Evolutionary conservation across 2,888 invertebrate genomes (phyloP).

Genomic region (Sarcophaga rosellei): DNA sequence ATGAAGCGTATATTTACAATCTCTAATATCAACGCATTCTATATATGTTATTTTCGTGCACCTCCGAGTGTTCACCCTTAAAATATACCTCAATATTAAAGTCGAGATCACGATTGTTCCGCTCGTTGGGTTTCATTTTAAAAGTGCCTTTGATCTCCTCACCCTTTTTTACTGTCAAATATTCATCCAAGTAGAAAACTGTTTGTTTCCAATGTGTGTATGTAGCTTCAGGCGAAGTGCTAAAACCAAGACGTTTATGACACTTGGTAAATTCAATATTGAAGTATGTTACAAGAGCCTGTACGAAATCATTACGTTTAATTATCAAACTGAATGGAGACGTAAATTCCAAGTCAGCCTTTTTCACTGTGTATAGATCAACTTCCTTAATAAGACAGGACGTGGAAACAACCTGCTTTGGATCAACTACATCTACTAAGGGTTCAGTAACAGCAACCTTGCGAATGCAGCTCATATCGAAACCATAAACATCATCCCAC

Average conservation of each 20-base stretch:
- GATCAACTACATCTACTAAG: conserved; percentile 98
- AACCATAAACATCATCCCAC: conserved; percentile 99
- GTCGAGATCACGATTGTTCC: conserved; percentile 98
- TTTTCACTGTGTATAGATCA: conserved; percentile 98
- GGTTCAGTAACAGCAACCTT: conserved; percentile 99
- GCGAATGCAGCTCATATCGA: conserved; percentile 99
- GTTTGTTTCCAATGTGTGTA: conserved; percentile 99
- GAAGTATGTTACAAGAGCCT: conserved; percentile 99
- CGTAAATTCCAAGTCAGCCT: conserved; percentile 95
- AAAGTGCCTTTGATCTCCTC: conserved; percentile 97
- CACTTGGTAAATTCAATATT: conserved; percentile 99
- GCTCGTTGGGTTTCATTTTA: conserved; percentile 96
- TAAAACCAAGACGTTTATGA: conserved; percentile 98
- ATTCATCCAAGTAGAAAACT: conserved; percentile 98
- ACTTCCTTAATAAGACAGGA: conserved; percentile 98
- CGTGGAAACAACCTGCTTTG: conserved; percentile 98
- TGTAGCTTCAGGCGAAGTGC: conserved; percentile 97
- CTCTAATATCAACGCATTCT: conserved; percentile 88
- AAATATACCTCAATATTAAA: conserved; percentile 96
- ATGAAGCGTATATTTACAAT: conserved; percentile 23
- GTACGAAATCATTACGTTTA: conserved; percentile 96
- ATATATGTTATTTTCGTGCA: conserved; percentile 92
- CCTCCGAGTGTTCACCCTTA: conserved; percentile 92
- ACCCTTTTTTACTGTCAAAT: conserved; percentile 96
- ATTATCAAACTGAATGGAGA: conserved; percentile 92